phyloP scores from a whole-genome alignment of 2,113 vertebrate species.

The Ploceus nigricollis region DNA sequence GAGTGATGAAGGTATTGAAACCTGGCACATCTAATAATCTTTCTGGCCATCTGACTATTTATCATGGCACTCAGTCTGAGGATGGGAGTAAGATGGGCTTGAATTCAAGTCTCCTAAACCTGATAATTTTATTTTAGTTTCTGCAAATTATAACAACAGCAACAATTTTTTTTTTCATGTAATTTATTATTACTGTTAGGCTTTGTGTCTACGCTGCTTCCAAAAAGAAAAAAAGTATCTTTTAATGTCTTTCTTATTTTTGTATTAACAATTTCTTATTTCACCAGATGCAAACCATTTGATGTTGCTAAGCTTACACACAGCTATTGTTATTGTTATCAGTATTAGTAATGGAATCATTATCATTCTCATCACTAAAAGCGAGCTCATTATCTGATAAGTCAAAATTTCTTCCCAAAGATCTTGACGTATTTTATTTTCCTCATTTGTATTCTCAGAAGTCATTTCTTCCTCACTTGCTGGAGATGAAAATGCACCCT shows the following conservation, averaged over 20 bases:
- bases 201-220: not conserved
- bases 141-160: not conserved
- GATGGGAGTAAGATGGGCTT: not conserved
- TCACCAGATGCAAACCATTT: slow-evolving; percentile 11
- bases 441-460: slow-evolving; percentile 63
- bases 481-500: slow-evolving; percentile 59
- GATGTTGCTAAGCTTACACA: not conserved
- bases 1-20: not conserved
- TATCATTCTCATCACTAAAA: slow-evolving; percentile 68
- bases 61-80: not conserved
- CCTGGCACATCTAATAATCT: not conserved
- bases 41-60: not conserved
- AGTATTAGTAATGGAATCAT: slow-evolving; percentile 55
- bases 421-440: slow-evolving; percentile 63
- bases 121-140: not conserved
- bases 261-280: slow-evolving; percentile 33
- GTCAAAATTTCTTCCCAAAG: slow-evolving; percentile 57
- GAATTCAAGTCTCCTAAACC: not conserved
- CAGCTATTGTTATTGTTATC: slow-evolving; percentile 56
- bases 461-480: slow-evolving; percentile 40
- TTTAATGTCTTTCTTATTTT: slow-evolving; percentile 3
- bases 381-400: slow-evolving; percentile 67
- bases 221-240: not conserved
- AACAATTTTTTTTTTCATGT: not conserved
- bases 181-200: not conserved